A percentile compares a stretch with the other conserved stretches of the same genome.
phyloP scores from a whole-genome alignment of 1,140 invertebrate species.

The Trypoxylus dichotomus region DNA sequence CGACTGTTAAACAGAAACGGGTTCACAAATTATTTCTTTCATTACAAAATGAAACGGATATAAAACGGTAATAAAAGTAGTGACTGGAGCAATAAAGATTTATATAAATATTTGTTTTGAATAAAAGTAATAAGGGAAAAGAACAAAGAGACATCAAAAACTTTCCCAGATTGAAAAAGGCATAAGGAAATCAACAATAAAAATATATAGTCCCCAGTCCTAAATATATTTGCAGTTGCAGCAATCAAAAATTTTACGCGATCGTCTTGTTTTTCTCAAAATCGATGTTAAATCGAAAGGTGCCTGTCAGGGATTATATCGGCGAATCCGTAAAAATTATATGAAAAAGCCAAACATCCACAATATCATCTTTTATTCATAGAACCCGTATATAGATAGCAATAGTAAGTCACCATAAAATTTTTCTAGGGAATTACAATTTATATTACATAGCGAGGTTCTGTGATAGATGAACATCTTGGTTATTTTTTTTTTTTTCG shows the following conservation, averaged over 20 bases:
- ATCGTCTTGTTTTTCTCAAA: background rate
- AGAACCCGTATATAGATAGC: background rate
- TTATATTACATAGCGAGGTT: background rate
- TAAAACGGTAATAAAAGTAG: background rate
- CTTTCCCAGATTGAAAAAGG: background rate
- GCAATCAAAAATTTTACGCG: background rate
- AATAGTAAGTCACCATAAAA: background rate
- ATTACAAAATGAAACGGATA: background rate
- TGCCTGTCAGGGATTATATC: background rate
- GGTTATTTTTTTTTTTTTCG: too few species aligned
- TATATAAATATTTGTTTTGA: conserved; percentile 1
- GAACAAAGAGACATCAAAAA: background rate
- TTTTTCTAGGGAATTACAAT: background rate
- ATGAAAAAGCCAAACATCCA: background rate
- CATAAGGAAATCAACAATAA: background rate
- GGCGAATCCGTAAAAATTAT: background rate
- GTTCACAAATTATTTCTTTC: background rate
- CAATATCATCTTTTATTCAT: conserved; percentile 11
- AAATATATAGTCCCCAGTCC: background rate
- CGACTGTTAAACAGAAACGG: too few species aligned
- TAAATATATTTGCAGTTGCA: background rate
- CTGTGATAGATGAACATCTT: too few species aligned
- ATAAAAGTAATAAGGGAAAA: background rate
- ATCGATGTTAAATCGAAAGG: background rate
- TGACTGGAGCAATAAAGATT: background rate